phyloP scores from a whole-genome alignment of 2,888 invertebrate genomes.

The Eristalis tenax region DNA sequence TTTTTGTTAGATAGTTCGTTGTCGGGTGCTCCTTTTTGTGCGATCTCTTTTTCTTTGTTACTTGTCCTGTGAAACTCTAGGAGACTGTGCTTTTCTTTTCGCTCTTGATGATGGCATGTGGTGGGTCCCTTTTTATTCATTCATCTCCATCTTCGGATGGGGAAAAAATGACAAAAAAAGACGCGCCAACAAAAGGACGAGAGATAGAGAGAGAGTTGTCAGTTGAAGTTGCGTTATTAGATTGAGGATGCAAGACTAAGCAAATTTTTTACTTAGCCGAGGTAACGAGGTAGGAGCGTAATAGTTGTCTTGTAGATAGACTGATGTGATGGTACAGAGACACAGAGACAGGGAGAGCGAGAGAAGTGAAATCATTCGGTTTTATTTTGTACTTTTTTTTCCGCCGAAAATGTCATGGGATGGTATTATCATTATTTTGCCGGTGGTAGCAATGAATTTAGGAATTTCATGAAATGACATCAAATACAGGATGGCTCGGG shows the following conservation, averaged over 20 bases:
- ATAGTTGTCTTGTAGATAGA: background rate
- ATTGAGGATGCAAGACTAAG: conserved; percentile 60
- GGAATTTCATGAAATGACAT: conserved; percentile 1
- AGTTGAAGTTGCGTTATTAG: conserved; percentile 53
- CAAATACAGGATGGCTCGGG: conserved; percentile 25
- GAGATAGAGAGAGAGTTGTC: conserved; percentile 24
- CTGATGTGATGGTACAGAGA: background rate
- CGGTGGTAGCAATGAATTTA: background rate
- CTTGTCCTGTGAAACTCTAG: conserved; percentile 1
- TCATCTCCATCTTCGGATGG: conserved; percentile 12
- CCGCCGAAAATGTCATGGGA: conserved; percentile 15
- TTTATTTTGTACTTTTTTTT: background rate
- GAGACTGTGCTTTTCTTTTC: background rate
- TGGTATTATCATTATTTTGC: conserved; percentile 25
- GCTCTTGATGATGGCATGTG: background rate
- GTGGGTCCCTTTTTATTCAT: conserved; percentile 29
- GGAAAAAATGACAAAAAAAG: background rate
- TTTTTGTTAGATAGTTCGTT: background rate
- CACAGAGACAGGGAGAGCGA: background rate
- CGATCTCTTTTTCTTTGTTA: background rate
- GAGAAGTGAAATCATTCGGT: background rate
- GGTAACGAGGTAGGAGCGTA: conserved; percentile 39
- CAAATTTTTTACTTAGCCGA: conserved; percentile 50
- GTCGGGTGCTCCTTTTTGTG: conserved; percentile 1
- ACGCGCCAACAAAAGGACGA: background rate